Base-by-base conservation (phyloP, 2,113 vertebrate species). In the Pelusios castaneus region DNA sequence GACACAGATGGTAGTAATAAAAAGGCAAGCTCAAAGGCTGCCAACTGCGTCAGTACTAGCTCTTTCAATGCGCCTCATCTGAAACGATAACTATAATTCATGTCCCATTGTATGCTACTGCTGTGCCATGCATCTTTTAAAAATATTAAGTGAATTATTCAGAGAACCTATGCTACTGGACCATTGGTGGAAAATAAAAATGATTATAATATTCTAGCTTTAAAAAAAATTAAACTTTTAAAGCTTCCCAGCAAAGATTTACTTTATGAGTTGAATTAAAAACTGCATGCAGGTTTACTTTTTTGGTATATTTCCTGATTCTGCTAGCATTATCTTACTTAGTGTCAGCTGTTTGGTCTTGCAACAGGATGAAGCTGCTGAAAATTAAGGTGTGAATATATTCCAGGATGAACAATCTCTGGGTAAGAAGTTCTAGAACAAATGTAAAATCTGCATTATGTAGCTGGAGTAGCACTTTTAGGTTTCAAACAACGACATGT, bases 11-110 rank as follows among this genome's bases (percentile, higher is more conserved):
- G 95, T 96, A 97, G 80, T 85, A 97, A 96, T 94, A 93, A 97
- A 67, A 56, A 97, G 55, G 58, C 87, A 89, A 96, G 85, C 79
- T 93, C 81, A 77, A 82, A 84, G 22, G 25, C 78, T 97, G 96
- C 96, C 97, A 98, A 90, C 88, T 96, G 92, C 84, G 51, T 98
- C 97, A 98, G 94, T 91, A 88, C 93, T 92, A 95, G 89, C 89
- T 93, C 95, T 97, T 97, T 98, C 96, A 96, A 82, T 85, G 94
- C 95, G 97, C 97, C 94, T 98, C 96, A 96, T 98, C 97, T 96
- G 90, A 97, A 97, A 97, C 1, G 70, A 96, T 95, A 97, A 93
- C 91, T 95, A 29, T 89, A 97, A 98, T 95, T 95, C 92, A 78
- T 92, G 91, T 88, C 90, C 91, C 77, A 80, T 80, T 95, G 87